Base-by-base conservation (phyloP, 2,888 invertebrate genomes). In the Clistopyga incitator region DNA sequence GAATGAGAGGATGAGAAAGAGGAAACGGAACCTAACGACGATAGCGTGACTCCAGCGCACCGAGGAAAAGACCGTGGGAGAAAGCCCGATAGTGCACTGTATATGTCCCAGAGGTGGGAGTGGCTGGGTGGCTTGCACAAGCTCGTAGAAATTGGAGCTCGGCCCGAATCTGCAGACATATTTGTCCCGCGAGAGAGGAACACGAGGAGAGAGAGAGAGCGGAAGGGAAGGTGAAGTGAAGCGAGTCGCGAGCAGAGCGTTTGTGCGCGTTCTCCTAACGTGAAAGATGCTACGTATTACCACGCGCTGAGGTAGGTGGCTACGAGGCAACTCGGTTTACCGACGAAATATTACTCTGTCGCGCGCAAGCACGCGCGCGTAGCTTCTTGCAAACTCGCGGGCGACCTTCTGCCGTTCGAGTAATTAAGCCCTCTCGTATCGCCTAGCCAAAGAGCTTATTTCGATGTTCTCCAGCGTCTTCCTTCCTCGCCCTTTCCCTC, bases 281-380 rank as follows among this genome's bases (percentile, higher is more conserved):
- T 84, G 76, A 84, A 84, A 78, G 80, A 86, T 84, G 76, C 70
- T 59, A 68, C 70, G 80, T 83, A 86, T 86, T 82, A 82, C 75
- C 54, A 25, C 18, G 15, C 45, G 34, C 64, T 11, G 42, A 23
- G 34, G 47, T 18, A 13, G 34, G 23, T 61, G 56, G 75, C 61
- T 56, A 56, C 79, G 75, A 59, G 75, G 67, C 59, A 79, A 81
- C 80, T 81, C 59, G 82, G 79, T 84, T 86, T 82, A 84, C 84
- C 75, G 47, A 84, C 54, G 78, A 86, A 86, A 82, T 84, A 84
- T 81, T 74, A 76, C 84, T 68, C 78, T 25, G 67, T 67, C 47
- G 47, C 45, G 64, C 34, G 15, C 4, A 38, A 13, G 11, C 38
- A 29, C 64, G 45, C 38, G 45, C 38, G 34, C 20, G 29, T 38